phyloP scores from a whole-genome alignment of 1,140 invertebrate species.

The Drosophila repletoides region DNA sequence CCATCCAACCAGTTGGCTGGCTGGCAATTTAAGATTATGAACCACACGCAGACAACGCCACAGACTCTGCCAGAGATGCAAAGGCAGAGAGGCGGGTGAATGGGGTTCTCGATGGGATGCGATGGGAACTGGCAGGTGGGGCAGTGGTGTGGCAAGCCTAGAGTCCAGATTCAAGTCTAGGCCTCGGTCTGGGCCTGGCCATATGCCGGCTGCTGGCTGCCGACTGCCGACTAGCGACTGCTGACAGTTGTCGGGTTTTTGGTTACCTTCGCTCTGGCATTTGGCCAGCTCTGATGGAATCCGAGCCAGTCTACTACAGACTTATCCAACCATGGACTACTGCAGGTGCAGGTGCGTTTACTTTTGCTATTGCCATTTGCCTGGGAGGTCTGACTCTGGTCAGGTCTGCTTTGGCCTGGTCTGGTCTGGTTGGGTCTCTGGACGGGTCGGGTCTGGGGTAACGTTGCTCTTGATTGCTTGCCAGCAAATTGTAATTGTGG shows the following conservation, averaged over 20 bases:
- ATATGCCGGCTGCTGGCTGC: conserved; percentile 41
- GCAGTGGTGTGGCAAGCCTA: too few relatives aligned
- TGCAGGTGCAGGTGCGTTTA: conserved; percentile 31
- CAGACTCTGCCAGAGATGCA: background rate
- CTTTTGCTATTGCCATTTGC: conserved; percentile 13
- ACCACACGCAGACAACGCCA: conserved; percentile 61
- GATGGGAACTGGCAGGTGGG: too few relatives aligned
- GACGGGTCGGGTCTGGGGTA: conserved; percentile 7
- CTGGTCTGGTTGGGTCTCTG: conserved; percentile 18
- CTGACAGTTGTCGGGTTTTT: conserved; percentile 40
- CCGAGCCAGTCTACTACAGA: conserved; percentile 10
- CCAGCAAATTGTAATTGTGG: conserved; percentile 79
- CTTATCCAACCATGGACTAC: background rate
- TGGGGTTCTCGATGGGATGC: too few relatives aligned
- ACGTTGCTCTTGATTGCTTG: conserved; percentile 67
- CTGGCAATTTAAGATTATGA: conserved; percentile 78
- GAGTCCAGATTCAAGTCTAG: conserved; percentile 54
- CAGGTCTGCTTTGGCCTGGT: background rate
- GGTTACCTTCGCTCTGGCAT: conserved; percentile 45
- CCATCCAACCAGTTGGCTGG: conserved; percentile 29
- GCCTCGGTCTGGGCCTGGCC: conserved; percentile 65
- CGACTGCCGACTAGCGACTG: background rate
- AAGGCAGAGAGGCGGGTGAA: background rate
- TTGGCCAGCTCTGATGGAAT: conserved; percentile 47
- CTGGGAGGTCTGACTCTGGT: conserved; percentile 26